Evolutionary conservation across 2,888 invertebrate genomes (phyloP), one percentile per base, ranked within the genome.

Genomic region (Rhaphigaster nebulosa): DNA sequence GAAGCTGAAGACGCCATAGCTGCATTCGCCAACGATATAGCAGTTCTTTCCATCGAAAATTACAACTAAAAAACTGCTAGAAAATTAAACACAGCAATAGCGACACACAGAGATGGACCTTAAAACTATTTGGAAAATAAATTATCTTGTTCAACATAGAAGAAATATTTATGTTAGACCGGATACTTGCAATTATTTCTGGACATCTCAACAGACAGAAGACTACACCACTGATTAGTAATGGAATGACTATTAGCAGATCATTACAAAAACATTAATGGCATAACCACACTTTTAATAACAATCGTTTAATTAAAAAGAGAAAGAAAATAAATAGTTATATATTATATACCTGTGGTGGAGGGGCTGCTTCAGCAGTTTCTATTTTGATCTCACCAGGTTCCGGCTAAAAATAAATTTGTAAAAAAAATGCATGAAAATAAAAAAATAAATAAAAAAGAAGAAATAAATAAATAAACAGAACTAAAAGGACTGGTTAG

Each of bases 401-500:
- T 76, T 89, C 89, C 38, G 70, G 10, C 89, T 89, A 88, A 90
- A 91, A 90, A 90, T 41, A 41, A 80, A 88, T 91, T 65, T 76
- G 90, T 38, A 56, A 88, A 84, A 88, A 90, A 52, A 88, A 90
- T 41, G 45, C 38, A 88, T 70, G 18, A 90, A 41, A 56, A 29
- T 23, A 88, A 80, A 91, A 29, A n/a, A 60, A 91, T 56, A 45
- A 84, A 38, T 29, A 20, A 38, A 76, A 38, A 76, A 38, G 15
- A 15, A 65, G 13, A 65, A n/a, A 60, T 10, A 5, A n/a, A 20
- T 23, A 54, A 3, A 45, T 6, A 45, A 45, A 45, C 45, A 56
- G 52, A 56, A 56, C 26, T 56, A 26, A 23, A 56, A 26, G 6
- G 56, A 56, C 56, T 26, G 54, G 54, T 15, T 20, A 54, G 15